Evolutionary conservation across 92 coral and sea anemone genomes (phyloP).

Genomic region (Epizoanthus scotinus): DNA sequence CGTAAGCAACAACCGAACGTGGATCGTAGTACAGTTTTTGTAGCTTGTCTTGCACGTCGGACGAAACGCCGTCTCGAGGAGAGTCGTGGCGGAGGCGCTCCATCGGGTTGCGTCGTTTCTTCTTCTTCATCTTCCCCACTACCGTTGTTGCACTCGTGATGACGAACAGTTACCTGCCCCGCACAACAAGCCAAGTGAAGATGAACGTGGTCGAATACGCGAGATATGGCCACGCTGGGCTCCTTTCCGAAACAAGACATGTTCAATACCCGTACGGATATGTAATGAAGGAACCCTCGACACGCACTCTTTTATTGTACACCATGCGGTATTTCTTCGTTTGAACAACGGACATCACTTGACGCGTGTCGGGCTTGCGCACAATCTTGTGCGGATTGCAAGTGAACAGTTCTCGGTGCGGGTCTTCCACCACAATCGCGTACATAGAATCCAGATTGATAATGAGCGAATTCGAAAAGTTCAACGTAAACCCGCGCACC

Average conservation of each 20-base stretch:
- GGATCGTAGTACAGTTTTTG: background rate
- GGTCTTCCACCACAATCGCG: background rate
- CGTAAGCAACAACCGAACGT: background rate
- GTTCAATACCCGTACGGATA: background rate
- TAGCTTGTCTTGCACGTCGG: background rate
- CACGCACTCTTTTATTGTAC: background rate
- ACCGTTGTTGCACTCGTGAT: too few species aligned
- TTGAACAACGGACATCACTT: background rate
- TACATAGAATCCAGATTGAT: background rate
- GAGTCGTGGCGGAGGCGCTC: too few species aligned
- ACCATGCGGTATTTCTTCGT: background rate
- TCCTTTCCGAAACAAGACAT: too few species aligned
- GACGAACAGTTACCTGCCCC: too few species aligned
- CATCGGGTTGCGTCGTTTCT: too few species aligned
- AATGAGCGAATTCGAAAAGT: background rate
- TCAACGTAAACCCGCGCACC: background rate
- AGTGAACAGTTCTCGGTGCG: background rate
- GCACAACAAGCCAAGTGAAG: too few species aligned
- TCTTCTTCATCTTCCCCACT: too few species aligned
- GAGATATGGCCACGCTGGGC: too few species aligned
- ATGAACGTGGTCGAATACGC: too few species aligned
- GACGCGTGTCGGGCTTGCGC: background rate
- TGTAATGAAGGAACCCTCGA: background rate
- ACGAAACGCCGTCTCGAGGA: background rate
- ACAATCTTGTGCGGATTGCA: background rate